phyloP scores from a whole-genome alignment of 92 coral and sea anemone species.

The Umimayanthus kanabou region DNA sequence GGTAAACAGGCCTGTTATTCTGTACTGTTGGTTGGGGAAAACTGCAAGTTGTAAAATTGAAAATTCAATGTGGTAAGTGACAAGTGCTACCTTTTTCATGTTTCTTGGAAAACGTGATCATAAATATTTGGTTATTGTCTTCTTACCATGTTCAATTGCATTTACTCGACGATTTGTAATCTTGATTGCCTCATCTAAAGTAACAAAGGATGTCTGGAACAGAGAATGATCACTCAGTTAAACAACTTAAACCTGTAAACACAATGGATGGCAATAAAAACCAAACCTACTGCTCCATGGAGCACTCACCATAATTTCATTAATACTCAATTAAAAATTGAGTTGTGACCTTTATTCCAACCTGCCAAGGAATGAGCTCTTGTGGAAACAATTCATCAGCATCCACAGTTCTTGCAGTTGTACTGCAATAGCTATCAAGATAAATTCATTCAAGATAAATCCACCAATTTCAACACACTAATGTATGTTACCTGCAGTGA shows the following conservation, averaged over 20 bases:
- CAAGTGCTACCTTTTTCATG: neutral
- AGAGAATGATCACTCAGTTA: neutral
- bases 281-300: too few relatives aligned
- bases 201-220: constrained; percentile 91
- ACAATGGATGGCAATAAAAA: too few relatives aligned
- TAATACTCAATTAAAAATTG: too few relatives aligned
- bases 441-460: neutral
- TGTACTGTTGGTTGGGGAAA: too few relatives aligned
- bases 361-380: too few relatives aligned
- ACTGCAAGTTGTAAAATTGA: neutral
- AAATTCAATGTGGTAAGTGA: neutral
- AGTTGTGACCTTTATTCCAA: too few relatives aligned
- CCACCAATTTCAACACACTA: neutral
- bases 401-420: neutral
- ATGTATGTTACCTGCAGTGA: constrained; percentile 77
- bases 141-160: constrained; percentile 99
- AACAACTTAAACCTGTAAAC: neutral
- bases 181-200: constrained; percentile 97
- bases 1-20: too few relatives aligned
- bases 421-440: neutral
- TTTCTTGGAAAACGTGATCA: neutral
- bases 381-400: neutral
- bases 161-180: constrained; percentile 97
- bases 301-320: too few relatives aligned
- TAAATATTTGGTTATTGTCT: neutral